Base-by-base conservation (phyloP, 2,888 invertebrate species). In the Drosophila rubida region DNA sequence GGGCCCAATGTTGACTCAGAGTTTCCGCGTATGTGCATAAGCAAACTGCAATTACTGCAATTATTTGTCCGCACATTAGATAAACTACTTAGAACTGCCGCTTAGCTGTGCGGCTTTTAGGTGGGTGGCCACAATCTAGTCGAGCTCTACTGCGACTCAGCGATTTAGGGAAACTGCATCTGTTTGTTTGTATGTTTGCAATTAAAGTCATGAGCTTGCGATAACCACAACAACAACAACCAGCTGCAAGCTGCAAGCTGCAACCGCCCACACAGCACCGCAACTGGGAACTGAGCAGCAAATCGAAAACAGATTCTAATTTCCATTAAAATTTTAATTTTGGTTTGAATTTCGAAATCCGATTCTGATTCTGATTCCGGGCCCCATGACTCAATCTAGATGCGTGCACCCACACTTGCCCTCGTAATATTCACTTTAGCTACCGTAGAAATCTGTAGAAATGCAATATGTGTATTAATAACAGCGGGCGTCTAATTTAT, bases 91-190 rank as follows among this genome's bases (percentile, higher is more conserved):
- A 62, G 69, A 49, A 71, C 61, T 55, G 45, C 51, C 41, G 63
- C 58, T 45, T 54, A 61, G 35, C 23, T 39, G 5, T 35, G n/a
- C 27, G 41, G 32, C 4, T 35, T 50, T 48, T 58, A 53, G 51
- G 80, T 80, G 70, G 80, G 80, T 78, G 80, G 72, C 57, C 68
- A 4, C 30, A 30, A 2, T 41, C 32, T 27, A 27, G 27, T 22
- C 44, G 32, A 42, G 14, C 64, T 60, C 58, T 59, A 73, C 14
- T 39, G 49, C 50, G 39, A 77, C 51, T 22, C 59, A 68, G 71
- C 77, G 86, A 86, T 86, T 79, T 77, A 86, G 78, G 50, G 76
- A 80, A 78, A 77, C 73, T 77, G 75, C 35, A 37, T 37, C 7
- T 14, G 14, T 37, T 14, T 75, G 63, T 64, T 14, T 37, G 35